These are phyloP conservation scores for Brassicogethes aeneus DNA, from an alignment of 2,888 invertebrate species.

Conservation along the genomic window DNA sequence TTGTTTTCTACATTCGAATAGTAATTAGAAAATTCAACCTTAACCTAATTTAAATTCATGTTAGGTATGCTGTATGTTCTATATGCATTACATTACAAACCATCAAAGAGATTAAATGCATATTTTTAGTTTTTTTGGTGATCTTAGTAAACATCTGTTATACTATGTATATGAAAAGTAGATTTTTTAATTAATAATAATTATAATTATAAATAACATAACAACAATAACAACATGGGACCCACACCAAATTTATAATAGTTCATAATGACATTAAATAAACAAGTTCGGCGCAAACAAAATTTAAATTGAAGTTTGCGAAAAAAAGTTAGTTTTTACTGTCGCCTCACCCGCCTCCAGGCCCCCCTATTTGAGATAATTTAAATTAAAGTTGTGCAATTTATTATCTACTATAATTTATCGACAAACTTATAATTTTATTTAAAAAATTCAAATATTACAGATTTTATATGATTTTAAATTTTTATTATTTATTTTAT, in stretches of 20 bases:
- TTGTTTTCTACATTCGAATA: not conserved
- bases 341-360: too few species aligned
- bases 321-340: too few species aligned
- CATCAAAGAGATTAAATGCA: not conserved
- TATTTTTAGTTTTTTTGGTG: not conserved
- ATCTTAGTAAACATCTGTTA: not conserved
- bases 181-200: not conserved
- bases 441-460: too few species aligned
- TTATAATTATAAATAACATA: not conserved
- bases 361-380: too few species aligned
- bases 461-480: too few species aligned
- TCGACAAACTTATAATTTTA: too few species aligned
- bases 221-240: not conserved
- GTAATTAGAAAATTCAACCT: not conserved
- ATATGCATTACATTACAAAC: not conserved
- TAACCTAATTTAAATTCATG: not conserved
- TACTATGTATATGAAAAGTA: not conserved
- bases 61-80: not conserved
- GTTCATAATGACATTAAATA: too few species aligned
- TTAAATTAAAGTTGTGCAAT: too few species aligned
- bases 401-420: too few species aligned
- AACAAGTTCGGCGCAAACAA: too few species aligned
- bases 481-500: too few species aligned
- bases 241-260: not conserved
- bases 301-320: too few species aligned